These are phyloP conservation scores for Hermetia illucens DNA, from an alignment of 1,140 invertebrate genomes.

Conservation along the genomic window DNA sequence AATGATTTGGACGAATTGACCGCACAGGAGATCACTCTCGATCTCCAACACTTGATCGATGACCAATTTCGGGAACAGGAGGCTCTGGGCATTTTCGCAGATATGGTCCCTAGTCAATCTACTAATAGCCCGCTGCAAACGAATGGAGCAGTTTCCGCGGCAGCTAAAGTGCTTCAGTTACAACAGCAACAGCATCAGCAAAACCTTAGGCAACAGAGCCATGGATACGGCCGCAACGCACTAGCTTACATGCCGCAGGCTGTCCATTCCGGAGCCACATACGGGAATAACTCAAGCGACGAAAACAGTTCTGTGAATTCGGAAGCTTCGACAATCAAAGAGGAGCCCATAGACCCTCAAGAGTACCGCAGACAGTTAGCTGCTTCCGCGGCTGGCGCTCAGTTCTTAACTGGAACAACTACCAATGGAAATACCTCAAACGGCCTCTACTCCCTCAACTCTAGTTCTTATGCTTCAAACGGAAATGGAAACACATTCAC, in stretches of 20 bases:
- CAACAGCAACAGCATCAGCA: conserved; percentile 20
- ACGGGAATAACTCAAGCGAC: conserved; percentile 35
- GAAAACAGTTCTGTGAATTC: conserved; percentile 27
- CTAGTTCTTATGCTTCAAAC: conserved; percentile 34
- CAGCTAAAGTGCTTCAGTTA: conserved; percentile 28
- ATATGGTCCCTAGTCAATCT: conserved; percentile 53
- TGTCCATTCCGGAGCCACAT: conserved; percentile 66
- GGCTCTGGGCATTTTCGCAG: conserved; percentile 54
- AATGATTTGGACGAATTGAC: conserved; percentile 74
- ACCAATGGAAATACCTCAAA: conserved; percentile 18
- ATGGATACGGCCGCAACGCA: conserved; percentile 45
- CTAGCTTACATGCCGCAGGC: conserved; percentile 81
- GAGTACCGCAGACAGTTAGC: conserved; percentile 44
- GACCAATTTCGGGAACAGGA: conserved; percentile 70
- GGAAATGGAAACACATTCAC: conserved; percentile 43
- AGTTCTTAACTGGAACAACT: conserved; percentile 13
- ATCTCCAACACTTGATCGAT: conserved; percentile 77
- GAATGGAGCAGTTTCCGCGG: conserved; percentile 25
- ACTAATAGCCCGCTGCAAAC: conserved; percentile 32
- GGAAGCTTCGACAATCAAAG: conserved; percentile 26
- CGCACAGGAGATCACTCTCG: conserved; percentile 75
- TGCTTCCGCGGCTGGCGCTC: conserved; percentile 12
- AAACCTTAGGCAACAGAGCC: conserved; percentile 25
- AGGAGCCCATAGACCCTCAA: conserved; percentile 61
- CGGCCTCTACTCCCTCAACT: conserved; percentile 32